phyloP scores from a whole-genome alignment of 2,888 invertebrate genomes.

The Geophilus truncorum region DNA sequence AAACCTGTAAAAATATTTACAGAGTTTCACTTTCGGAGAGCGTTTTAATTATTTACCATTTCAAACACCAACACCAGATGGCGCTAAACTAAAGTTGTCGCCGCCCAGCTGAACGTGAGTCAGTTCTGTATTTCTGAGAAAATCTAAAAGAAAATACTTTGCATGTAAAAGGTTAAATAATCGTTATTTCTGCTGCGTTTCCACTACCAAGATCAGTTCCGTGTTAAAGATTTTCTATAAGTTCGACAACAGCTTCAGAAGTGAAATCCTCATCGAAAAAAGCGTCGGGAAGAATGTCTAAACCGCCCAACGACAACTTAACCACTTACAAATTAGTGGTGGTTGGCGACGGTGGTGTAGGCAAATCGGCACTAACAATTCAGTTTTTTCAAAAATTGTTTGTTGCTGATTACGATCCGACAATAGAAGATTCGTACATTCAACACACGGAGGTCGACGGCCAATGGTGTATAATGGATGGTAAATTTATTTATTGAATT shows the following conservation, averaged over 20 bases:
- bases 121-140: background rate
- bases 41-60: too few relatives aligned
- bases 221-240: background rate
- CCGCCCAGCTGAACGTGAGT: background rate
- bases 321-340: constrained; percentile 77
- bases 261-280: constrained; percentile 11
- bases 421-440: constrained; percentile 91
- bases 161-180: background rate
- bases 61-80: background rate
- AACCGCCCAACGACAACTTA: constrained; percentile 49
- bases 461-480: constrained; percentile 83
- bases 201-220: background rate
- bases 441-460: constrained; percentile 91
- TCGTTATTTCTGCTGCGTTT: background rate
- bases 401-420: constrained; percentile 91
- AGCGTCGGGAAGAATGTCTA: constrained; percentile 43
- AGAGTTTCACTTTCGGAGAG: background rate
- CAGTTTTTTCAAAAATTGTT: constrained; percentile 93
- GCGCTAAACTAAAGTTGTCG: background rate
- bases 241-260: background rate
- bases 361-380: constrained; percentile 94
- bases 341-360: constrained; percentile 90
- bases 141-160: background rate
- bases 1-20: background rate
- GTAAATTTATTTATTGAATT: constrained; percentile 52